Conservation (phyloP, 2,888 invertebrate genomes). For the Synergus japonicus region DNA sequence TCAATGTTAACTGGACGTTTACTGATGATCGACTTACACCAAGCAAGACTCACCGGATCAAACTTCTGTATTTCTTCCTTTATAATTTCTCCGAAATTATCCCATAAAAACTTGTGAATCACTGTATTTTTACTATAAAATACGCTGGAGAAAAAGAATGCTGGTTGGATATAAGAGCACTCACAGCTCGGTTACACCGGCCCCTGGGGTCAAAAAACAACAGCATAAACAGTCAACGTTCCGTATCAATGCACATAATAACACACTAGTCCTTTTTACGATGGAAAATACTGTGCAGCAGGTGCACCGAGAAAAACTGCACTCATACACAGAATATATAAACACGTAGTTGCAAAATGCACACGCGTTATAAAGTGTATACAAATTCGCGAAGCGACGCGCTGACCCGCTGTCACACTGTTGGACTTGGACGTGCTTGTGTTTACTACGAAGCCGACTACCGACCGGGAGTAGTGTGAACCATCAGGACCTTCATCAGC, state of each 20-base stretch:
- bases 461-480: constrained; percentile 32
- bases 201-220: constrained; percentile 34
- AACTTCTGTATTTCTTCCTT: background rate
- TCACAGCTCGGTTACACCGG: constrained; percentile 24
- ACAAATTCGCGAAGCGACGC: constrained; percentile 42
- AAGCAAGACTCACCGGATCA: background rate
- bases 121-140: background rate
- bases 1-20: background rate
- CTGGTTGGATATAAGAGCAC: background rate
- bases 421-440: constrained; percentile 55
- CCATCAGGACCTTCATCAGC: constrained; percentile 32
- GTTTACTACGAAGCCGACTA: constrained; percentile 64
- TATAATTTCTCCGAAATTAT: background rate
- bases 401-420: constrained; percentile 47
- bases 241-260: background rate
- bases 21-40: constrained; percentile 15
- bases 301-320: constrained; percentile 8
- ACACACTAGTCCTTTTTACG: constrained; percentile 7
- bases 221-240: constrained; percentile 18
- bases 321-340: background rate
- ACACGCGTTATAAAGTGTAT: background rate
- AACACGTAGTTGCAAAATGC: background rate
- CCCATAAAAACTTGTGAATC: background rate
- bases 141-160: background rate
- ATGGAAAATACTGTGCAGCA: constrained; percentile 6